Base-by-base conservation (phyloP, 2,113 vertebrate genomes). In the Pagrus major region DNA sequence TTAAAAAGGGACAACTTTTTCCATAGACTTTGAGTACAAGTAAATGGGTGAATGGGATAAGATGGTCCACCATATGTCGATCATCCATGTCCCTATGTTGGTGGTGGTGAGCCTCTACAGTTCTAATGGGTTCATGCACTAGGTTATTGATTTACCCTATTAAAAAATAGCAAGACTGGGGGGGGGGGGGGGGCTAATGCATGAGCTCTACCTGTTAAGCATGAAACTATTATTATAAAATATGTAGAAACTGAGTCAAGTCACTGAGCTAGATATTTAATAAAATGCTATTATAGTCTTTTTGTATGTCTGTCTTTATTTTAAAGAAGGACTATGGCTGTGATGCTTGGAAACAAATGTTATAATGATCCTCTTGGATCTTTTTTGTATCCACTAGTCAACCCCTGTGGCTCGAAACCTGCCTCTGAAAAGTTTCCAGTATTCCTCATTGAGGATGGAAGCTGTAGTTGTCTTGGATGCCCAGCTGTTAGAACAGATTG, bases 121-220 rank as follows among this genome's bases (percentile, higher is more conserved):
- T 59, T 52, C 69, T 67, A 39, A 76, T 15, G 41, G 56, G 58
- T 70, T 76, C 69, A 76, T 71, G 66, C 78, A 59, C 56, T 84
- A 75, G 23, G 23, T 60, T 41, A 31, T 67, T 65, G 80, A 69
- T 72, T 67, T 51, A 14, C 71, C 56, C 54, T 49, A 49, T 18
- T n/a, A n/a, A 39, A 12, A 52, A 49, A 80, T 69, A 49, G 41
- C 59, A 46, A 37, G 54, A 42, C 55, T 20, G 23, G 11, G 51
- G 29, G 78, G 39, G 56, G 52, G 15, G 23, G 11, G 51, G 29
- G 78, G 39, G 56, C 56, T 63, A 51, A 56, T 91, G 86, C 89
- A 91, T 91, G 89, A 89, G 76, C 70, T 79, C 67, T 56, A 56
- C 60, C 25, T 86, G 75, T 73, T 69, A 89, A 86, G 86, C 89